Evolutionary conservation across 2,113 vertebrate genomes (phyloP).

Genomic region (Myiozetetes cayanensis): DNA sequence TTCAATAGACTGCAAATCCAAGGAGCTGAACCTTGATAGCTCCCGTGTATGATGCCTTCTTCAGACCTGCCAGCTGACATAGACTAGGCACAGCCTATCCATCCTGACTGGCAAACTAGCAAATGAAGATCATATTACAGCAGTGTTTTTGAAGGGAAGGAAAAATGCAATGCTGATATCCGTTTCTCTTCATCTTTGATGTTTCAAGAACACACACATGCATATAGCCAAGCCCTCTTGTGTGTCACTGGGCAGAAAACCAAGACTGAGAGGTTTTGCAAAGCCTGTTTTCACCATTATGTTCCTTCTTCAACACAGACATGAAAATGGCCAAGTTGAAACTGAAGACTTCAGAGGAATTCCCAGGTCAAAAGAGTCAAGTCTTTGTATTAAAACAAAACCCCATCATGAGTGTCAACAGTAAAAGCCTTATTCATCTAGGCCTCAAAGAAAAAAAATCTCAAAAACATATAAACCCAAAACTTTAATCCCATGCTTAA

Average conservation of each 20-base stretch:
- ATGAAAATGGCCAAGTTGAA: constrained; percentile 8
- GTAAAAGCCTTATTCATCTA: not conserved
- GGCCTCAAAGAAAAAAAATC: not conserved
- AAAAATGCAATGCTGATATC: not conserved
- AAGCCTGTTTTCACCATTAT: constrained; percentile 22
- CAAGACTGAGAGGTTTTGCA: not conserved
- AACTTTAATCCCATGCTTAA: not conserved
- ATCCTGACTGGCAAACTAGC: not conserved
- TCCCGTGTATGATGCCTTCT: not conserved
- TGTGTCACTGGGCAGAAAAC: not conserved
- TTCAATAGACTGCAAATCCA: not conserved
- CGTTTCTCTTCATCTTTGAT: not conserved
- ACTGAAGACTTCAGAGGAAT: not conserved
- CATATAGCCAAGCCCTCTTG: not conserved
- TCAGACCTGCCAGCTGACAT: not conserved
- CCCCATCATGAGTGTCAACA: not conserved
- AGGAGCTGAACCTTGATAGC: not conserved
- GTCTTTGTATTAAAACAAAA: not conserved
- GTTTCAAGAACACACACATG: not conserved
- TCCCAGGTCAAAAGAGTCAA: not conserved
- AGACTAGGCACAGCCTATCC: not conserved
- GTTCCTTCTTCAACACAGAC: not conserved
- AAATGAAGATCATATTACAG: not conserved
- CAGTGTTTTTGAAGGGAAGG: not conserved
- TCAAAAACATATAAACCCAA: not conserved